These are phyloP conservation scores for Hippocampus abdominalis DNA, from an alignment of 2,113 vertebrate species.

Conservation along the genomic window DNA sequence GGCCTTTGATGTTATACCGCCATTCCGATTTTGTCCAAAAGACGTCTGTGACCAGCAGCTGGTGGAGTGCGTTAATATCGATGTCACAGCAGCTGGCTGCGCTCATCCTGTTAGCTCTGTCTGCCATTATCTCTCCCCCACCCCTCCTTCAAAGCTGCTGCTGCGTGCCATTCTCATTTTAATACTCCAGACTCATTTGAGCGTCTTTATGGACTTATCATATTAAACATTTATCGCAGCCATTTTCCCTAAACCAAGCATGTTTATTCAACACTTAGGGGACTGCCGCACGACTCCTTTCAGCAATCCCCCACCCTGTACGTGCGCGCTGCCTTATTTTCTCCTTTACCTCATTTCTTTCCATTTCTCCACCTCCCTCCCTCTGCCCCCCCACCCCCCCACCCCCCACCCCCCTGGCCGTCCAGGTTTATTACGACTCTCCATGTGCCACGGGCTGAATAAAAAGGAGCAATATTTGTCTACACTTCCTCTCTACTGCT, in stretches of 20 bases:
- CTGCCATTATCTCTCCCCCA: slow-evolving; percentile 44
- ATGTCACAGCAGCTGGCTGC: slow-evolving; percentile 71
- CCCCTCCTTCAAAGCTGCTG: slow-evolving; percentile 33
- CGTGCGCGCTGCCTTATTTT: slow-evolving; percentile 35
- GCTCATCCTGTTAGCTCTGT: slow-evolving; percentile 68
- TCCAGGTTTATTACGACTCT: slow-evolving; percentile 45
- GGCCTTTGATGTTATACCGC: slow-evolving; percentile 41
- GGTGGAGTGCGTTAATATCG: slow-evolving; percentile 63
- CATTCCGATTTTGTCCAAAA: slow-evolving; percentile 51
- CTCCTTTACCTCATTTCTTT: slow-evolving; percentile 44
- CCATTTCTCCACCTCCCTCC: slow-evolving; percentile 19
- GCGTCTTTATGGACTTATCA: slow-evolving; percentile 72
- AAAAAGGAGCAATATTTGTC: slow-evolving; percentile 35
- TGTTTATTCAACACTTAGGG: slow-evolving; percentile 76
- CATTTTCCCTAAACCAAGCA: slow-evolving; percentile 71
- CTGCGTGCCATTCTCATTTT: slow-evolving; percentile 63
- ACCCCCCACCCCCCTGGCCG: background rate
- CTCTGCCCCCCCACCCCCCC: slow-evolving; percentile 8
- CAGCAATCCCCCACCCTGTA: slow-evolving; percentile 20
- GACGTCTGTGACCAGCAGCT: slow-evolving; percentile 63
- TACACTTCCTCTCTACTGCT: slow-evolving; percentile 27
- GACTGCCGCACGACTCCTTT: slow-evolving; percentile 60
- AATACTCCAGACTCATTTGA: slow-evolving; percentile 71
- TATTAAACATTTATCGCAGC: slow-evolving; percentile 76
- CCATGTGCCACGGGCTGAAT: slow-evolving; percentile 30